phyloP scores from a whole-genome alignment of 2,113 vertebrate genomes.

The Rhombomys opimus region DNA sequence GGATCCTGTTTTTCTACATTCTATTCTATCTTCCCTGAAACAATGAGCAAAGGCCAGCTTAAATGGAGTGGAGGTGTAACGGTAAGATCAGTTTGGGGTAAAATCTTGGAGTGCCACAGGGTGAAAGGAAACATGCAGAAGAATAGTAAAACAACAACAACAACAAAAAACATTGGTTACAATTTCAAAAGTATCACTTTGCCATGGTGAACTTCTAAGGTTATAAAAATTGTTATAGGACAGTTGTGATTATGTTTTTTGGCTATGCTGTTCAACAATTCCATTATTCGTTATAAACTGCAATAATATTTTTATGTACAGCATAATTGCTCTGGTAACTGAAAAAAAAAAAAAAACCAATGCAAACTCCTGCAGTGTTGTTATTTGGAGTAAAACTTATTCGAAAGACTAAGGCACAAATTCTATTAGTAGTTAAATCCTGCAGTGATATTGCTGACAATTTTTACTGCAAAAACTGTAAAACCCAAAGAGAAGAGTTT shows the following conservation, averaged over 20 bases:
- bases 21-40: slow-evolving; percentile 40
- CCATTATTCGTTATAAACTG: slow-evolving; percentile 57
- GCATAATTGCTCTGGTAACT: slow-evolving; percentile 40
- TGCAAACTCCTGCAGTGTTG: slow-evolving; percentile 24
- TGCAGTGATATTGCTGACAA: slow-evolving; percentile 49
- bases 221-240: slow-evolving; percentile 1
- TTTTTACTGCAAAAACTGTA: slow-evolving; percentile 62
- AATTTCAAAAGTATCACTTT: slow-evolving; percentile 47
- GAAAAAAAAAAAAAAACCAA: neutral
- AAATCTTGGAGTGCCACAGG: neutral
- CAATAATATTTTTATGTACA: slow-evolving; percentile 36
- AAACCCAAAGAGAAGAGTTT: slow-evolving; percentile 66
- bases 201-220: slow-evolving; percentile 8
- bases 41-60: slow-evolving; percentile 26
- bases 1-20: slow-evolving; percentile 6
- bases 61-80: neutral
- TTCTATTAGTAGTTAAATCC: slow-evolving; percentile 62
- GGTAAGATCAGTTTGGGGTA: neutral
- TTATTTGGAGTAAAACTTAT: slow-evolving; percentile 57
- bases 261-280: slow-evolving; percentile 49
- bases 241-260: slow-evolving; percentile 14
- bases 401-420: slow-evolving; percentile 58
- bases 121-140: slow-evolving; percentile 52
- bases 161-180: neutral
- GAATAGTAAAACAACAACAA: neutral